Evolutionary conservation across 2,113 vertebrate species (phyloP).

Genomic region (Proteles cristata): DNA sequence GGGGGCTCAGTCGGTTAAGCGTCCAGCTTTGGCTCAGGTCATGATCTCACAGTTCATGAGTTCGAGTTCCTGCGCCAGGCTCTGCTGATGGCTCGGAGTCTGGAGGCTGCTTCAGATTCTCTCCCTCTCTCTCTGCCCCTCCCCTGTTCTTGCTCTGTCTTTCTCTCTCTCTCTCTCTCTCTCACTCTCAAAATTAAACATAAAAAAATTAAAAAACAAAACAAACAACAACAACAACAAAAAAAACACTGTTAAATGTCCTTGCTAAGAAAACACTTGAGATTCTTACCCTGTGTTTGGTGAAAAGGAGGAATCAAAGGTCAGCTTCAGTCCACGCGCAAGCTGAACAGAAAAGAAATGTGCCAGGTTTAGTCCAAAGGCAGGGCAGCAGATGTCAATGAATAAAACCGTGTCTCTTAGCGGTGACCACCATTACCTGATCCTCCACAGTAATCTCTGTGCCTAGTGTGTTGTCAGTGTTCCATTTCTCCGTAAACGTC

Average conservation of each 20-base stretch:
- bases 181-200: too few species aligned
- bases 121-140: too few species aligned
- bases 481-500: conserved; percentile 98
- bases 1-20: too few species aligned
- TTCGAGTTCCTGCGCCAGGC: too few species aligned
- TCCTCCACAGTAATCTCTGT: conserved; percentile 97
- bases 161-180: too few species aligned
- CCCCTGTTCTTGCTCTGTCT: too few species aligned
- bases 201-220: too few species aligned
- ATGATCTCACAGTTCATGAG: too few species aligned
- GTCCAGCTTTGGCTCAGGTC: too few species aligned
- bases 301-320: conserved; percentile 97
- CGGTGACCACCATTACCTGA: conserved; percentile 84
- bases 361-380: conserved; percentile 58
- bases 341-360: conserved; percentile 88
- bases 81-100: too few species aligned
- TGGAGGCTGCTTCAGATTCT: too few species aligned
- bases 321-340: conserved; percentile 95
- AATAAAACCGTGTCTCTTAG: neutral
- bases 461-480: conserved; percentile 97
- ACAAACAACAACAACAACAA: too few species aligned
- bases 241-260: neutral
- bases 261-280: conserved; percentile 42
- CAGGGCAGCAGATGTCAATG: fast-evolving
- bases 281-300: conserved; percentile 97